These are phyloP conservation scores for Thaumatotibia leucotreta DNA, from an alignment of 1,140 invertebrate genomes.

Conservation along the genomic window DNA sequence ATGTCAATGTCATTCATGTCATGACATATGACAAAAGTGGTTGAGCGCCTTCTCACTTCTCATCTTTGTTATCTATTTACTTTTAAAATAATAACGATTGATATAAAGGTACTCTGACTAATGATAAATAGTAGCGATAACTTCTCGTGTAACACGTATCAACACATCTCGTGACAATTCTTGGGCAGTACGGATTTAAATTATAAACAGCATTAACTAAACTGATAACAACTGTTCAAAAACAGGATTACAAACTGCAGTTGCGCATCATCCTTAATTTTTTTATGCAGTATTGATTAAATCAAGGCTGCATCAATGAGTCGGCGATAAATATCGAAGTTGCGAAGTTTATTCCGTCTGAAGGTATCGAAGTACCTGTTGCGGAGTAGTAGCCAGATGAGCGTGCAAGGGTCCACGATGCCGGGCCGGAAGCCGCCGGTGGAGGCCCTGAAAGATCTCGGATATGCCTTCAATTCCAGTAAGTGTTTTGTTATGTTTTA, in stretches of 20 bases:
- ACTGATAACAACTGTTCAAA: neutral
- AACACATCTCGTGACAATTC: neutral
- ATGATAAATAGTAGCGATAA: neutral
- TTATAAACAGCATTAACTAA: too few species aligned
- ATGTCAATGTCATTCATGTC: too few species aligned
- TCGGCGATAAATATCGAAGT: neutral
- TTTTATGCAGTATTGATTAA: neutral
- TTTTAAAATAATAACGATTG: neutral
- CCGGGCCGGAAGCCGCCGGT: neutral
- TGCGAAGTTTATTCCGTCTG: neutral
- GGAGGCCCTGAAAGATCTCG: conserved; percentile 47
- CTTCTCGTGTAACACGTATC: neutral
- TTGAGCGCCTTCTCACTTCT: too few species aligned
- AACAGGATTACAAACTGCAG: neutral
- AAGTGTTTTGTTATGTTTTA: conserved; percentile 21
- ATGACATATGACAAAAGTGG: too few species aligned
- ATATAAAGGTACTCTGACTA: neutral
- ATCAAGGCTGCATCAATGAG: neutral
- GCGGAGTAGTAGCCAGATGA: neutral
- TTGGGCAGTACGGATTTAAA: neutral
- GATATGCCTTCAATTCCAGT: conserved; percentile 73
- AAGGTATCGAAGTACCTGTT: neutral
- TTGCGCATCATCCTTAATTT: neutral
- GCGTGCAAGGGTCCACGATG: neutral
- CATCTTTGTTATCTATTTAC: too few species aligned